Percentiles rank a stretch among this genome's conserved stretches.
phyloP scores from a whole-genome alignment of 2,113 vertebrate species.

The Amphilophus citrinellus region DNA sequence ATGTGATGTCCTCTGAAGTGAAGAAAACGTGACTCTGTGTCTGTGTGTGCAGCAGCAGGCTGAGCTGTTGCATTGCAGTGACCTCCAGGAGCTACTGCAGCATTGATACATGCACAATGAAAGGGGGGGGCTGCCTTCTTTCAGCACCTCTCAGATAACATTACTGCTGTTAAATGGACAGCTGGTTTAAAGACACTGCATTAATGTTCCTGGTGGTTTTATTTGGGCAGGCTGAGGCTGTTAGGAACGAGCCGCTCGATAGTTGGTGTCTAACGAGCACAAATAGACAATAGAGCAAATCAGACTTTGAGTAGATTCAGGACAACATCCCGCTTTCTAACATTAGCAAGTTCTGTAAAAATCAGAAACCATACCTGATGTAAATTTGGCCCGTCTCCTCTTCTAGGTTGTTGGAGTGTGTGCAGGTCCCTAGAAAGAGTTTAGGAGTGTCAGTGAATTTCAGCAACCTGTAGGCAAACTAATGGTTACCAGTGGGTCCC shows the following conservation, averaged over 20 bases:
- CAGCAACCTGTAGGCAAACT: background rate
- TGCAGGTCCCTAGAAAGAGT: background rate
- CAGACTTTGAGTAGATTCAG: background rate
- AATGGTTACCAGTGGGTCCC: background rate
- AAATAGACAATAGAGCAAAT: background rate
- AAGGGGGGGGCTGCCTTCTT: background rate
- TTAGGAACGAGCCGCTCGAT: background rate
- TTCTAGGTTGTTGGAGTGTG: background rate
- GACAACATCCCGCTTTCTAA: too few relatives aligned
- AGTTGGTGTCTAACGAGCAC: background rate
- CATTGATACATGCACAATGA: slow-evolving; percentile 12
- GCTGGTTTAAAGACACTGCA: background rate
- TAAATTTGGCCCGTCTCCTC: background rate
- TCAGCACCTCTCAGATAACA: background rate
- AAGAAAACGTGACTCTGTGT: slow-evolving; percentile 5
- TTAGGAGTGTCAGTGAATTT: background rate
- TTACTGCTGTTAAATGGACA: background rate
- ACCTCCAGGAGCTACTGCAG: slow-evolving; percentile 56
- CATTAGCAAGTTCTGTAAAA: too few relatives aligned
- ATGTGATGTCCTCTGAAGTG: background rate
- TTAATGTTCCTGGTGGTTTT: background rate
- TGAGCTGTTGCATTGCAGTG: slow-evolving; percentile 62
- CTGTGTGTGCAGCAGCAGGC: slow-evolving; percentile 21
- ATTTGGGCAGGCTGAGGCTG: background rate
- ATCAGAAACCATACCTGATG: background rate